Conservation (phyloP, 1,140 invertebrate genomes). For the Cephus cinctus region DNA sequence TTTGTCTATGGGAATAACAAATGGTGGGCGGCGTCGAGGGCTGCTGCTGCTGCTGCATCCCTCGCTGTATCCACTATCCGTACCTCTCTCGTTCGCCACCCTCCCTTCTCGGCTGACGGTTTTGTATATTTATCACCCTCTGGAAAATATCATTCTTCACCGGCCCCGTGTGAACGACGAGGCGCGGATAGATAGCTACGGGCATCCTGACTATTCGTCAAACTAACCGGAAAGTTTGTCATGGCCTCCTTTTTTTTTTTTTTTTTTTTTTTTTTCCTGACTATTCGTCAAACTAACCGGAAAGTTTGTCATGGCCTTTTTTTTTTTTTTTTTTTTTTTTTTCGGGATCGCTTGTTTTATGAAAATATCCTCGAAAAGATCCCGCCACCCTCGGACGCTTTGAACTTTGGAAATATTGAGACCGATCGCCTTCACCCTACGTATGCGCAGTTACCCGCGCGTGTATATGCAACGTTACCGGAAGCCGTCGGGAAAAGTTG, state of each 20-base stretch:
- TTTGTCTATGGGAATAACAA: slow-evolving; percentile 42
- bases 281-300: slow-evolving; percentile 37
- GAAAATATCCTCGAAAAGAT: slow-evolving; percentile 26
- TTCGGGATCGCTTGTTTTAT: slow-evolving; percentile 18
- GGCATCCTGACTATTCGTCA: slow-evolving; percentile 32
- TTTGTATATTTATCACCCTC: slow-evolving; percentile 28
- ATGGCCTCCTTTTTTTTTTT: too few relatives aligned
- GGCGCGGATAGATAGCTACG: slow-evolving; percentile 23
- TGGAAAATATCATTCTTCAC: slow-evolving; percentile 34
- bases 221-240: slow-evolving; percentile 33
- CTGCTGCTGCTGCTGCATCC: too few relatives aligned
- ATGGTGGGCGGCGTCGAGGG: slow-evolving; percentile 24
- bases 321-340: too few relatives aligned
- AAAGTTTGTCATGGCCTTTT: slow-evolving; percentile 29
- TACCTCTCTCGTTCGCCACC: slow-evolving; percentile 16
- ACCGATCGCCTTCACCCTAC: too few relatives aligned
- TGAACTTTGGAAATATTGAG: slow-evolving; percentile 33
- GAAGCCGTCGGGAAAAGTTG: too few relatives aligned
- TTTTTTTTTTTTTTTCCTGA: too few relatives aligned
- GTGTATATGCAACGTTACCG: too few relatives aligned
- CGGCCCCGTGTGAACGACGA: slow-evolving; percentile 4
- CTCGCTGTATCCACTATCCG: too few relatives aligned
- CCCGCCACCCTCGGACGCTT: slow-evolving; percentile 16
- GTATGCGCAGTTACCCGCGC: too few relatives aligned
- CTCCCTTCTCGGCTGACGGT: slow-evolving; percentile 20